These are phyloP conservation scores for Scomber colias DNA, from an alignment of 2,113 vertebrate species.

Conservation along the genomic window DNA sequence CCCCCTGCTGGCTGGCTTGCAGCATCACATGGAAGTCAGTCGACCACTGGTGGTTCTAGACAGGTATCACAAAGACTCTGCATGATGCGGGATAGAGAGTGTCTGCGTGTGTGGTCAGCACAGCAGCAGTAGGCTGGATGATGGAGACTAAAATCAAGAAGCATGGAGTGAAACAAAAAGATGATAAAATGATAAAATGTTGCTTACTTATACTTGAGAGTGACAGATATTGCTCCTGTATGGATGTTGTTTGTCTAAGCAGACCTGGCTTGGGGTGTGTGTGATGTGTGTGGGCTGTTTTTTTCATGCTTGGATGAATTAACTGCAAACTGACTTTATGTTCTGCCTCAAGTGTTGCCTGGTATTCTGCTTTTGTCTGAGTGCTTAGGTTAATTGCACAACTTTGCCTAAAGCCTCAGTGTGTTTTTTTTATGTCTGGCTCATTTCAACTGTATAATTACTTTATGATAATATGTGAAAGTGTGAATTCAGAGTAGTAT, in stretches of 20 bases:
- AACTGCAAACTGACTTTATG: conserved; percentile 3
- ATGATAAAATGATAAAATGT: background rate
- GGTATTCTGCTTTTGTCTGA: conserved; percentile 26
- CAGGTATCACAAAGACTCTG: conserved; percentile 70
- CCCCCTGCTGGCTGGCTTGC: conserved; percentile 81
- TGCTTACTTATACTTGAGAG: conserved; percentile 6
- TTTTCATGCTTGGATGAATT: conserved; percentile 44
- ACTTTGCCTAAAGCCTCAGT: conserved; percentile 29
- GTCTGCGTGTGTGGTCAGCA: conserved; percentile 26
- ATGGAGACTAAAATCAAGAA: conserved; percentile 25
- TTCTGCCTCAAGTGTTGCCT: conserved; percentile 20
- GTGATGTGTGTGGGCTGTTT: background rate
- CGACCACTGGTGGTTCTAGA: conserved; percentile 62
- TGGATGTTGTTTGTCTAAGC: conserved; percentile 26
- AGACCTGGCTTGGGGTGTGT: conserved; percentile 29
- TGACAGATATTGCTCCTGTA: conserved; percentile 7
- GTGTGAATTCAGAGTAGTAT: background rate
- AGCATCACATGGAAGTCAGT: conserved; percentile 76
- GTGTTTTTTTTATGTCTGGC: conserved; percentile 15
- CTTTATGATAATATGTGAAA: conserved; percentile 11
- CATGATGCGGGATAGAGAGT: conserved; percentile 45
- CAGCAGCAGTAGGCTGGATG: conserved; percentile 10
- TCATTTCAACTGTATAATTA: background rate
- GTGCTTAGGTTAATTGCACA: conserved; percentile 17
- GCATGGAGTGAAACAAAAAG: conserved; percentile 51